These are phyloP conservation scores for Spatulosminthurus flaviceps DNA, from an alignment of 2,888 invertebrate genomes.

Conservation along the genomic window DNA sequence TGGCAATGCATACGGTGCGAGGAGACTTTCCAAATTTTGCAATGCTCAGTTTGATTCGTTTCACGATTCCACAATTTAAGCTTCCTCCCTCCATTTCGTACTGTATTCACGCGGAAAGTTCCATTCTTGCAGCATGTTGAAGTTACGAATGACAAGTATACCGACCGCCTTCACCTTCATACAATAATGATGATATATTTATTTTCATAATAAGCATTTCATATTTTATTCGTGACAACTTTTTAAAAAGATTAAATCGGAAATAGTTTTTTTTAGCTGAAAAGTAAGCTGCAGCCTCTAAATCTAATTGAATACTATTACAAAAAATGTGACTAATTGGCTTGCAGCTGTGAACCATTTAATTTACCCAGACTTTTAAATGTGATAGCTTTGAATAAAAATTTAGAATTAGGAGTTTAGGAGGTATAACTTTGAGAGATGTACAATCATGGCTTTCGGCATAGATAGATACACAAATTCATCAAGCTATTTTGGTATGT, in stretches of 20 bases:
- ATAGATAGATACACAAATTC: too few species aligned
- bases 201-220: constrained; percentile 28
- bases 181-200: background rate
- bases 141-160: background rate
- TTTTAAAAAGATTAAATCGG: background rate
- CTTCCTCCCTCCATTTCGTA: too few species aligned
- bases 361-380: background rate
- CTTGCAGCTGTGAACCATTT: background rate
- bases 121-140: too few species aligned
- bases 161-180: background rate
- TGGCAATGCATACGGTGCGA: too few species aligned
- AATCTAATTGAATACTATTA: background rate
- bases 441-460: background rate
- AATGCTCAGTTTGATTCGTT: too few species aligned
- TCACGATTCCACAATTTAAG: too few species aligned
- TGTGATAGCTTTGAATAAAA: background rate
- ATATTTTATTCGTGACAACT: constrained; percentile 27
- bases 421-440: background rate
- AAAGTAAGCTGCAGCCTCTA: background rate
- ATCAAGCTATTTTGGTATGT: too few species aligned
- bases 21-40: too few species aligned
- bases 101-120: too few species aligned
- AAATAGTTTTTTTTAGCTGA: background rate
- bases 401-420: background rate
- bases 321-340: constrained; percentile 14